Percentiles rank a stretch among this genome's conserved stretches.
phyloP scores from a whole-genome alignment of 2,888 invertebrate genomes.

The Phalangium opilio region DNA sequence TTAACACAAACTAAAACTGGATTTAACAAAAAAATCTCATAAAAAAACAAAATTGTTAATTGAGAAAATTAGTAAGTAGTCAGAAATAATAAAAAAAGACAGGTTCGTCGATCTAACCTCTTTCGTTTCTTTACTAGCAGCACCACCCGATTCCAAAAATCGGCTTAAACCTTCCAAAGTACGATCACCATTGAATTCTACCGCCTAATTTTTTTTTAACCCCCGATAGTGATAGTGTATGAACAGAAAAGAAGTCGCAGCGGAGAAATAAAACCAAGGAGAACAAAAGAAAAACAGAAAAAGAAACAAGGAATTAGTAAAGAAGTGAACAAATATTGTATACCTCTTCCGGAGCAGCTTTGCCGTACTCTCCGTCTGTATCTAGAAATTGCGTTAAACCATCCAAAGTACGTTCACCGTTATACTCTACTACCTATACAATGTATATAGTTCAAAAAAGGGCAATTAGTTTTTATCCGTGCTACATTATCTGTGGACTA shows the following conservation, averaged over 20 bases:
- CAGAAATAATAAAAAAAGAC: conserved; percentile 3
- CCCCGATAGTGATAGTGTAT: not conserved
- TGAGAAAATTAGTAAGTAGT: not conserved
- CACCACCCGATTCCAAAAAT: conserved; percentile 84
- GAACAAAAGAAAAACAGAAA: conserved; percentile 3
- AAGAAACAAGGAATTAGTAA: conserved; percentile 6
- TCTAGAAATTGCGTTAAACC: conserved; percentile 88
- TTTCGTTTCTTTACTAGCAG: conserved; percentile 41
- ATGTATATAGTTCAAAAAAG: too few relatives aligned
- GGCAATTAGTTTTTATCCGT: too few relatives aligned
- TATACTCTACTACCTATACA: conserved; percentile 58
- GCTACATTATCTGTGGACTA: too few relatives aligned
- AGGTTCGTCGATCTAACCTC: conserved; percentile 4
- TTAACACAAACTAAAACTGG: not conserved
- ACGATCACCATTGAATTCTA: conserved; percentile 90
- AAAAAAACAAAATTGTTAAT: not conserved
- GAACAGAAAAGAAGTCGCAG: not conserved
- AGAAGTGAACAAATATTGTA: not conserved
- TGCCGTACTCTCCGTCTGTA: conserved; percentile 64
- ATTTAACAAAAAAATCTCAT: conserved; percentile 1
- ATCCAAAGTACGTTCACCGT: conserved; percentile 85
- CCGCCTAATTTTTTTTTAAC: conserved; percentile 38
- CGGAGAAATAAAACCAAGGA: conserved; percentile 1
- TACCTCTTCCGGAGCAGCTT: conserved; percentile 43
- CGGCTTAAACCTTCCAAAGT: conserved; percentile 81